These are phyloP conservation scores for Melanostoma mellinum DNA, from an alignment of 2,888 invertebrate species.

Conservation along the genomic window DNA sequence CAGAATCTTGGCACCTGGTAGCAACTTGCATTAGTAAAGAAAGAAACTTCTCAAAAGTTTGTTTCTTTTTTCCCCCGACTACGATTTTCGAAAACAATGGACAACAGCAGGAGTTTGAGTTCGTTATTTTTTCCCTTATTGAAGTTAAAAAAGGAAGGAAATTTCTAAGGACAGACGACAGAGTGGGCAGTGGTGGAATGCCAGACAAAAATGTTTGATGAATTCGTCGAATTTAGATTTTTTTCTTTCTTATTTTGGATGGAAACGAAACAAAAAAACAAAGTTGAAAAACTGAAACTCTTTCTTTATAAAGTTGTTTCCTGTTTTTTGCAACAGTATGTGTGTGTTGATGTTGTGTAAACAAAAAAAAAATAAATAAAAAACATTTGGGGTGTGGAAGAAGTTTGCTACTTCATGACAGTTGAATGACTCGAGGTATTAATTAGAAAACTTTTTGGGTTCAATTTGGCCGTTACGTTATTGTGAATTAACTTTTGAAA, in stretches of 20 bases:
- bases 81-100: conserved; percentile 35
- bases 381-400: not conserved
- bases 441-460: conserved; percentile 60
- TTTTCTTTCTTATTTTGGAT: not conserved
- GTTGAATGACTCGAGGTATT: conserved; percentile 62
- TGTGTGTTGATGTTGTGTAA: not conserved
- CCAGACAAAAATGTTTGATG: conserved; percentile 41
- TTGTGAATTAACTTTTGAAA: too few species aligned
- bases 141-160: not conserved
- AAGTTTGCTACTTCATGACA: not conserved
- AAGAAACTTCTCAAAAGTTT: conserved; percentile 15
- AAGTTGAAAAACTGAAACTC: conserved; percentile 6
- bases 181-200: conserved; percentile 5
- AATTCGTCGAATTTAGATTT: conserved; percentile 21
- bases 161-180: not conserved
- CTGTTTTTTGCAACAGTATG: not conserved
- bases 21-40: conserved; percentile 13
- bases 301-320: conserved; percentile 1
- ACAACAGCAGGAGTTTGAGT: conserved; percentile 8
- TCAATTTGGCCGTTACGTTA: not conserved
- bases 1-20: conserved; percentile 54
- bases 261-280: not conserved
- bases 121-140: conserved; percentile 16
- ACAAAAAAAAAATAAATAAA: not conserved
- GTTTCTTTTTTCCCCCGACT: not conserved